These are phyloP conservation scores for Mantis religiosa DNA, from an alignment of 2,888 invertebrate genomes.

Conservation along the genomic window DNA sequence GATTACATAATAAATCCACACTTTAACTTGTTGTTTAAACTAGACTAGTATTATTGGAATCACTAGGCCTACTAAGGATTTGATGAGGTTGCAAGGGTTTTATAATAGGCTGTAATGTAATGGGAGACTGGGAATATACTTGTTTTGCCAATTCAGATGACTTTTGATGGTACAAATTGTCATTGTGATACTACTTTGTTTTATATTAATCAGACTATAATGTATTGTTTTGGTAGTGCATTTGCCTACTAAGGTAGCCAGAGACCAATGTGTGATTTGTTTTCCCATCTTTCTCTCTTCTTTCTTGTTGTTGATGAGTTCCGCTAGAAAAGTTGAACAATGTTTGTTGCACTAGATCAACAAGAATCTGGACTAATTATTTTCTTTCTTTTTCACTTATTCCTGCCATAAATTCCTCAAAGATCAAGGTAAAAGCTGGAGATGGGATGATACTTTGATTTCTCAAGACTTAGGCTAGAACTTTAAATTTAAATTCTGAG, in stretches of 20 bases:
- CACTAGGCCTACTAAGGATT: slow-evolving; percentile 23
- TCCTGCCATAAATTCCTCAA: not conserved
- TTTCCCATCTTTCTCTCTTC: slow-evolving; percentile 6
- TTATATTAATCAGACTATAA: slow-evolving; percentile 30
- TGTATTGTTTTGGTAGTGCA: slow-evolving; percentile 31
- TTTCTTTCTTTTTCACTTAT: slow-evolving; percentile 22
- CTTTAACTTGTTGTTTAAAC: slow-evolving; percentile 28
- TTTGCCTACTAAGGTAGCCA: slow-evolving; percentile 28
- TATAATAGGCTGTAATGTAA: slow-evolving; percentile 29
- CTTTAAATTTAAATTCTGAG: not conserved
- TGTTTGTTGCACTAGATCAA: slow-evolving; percentile 29
- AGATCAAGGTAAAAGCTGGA: not conserved
- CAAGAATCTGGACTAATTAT: slow-evolving; percentile 21
- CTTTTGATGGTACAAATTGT: slow-evolving; percentile 33
- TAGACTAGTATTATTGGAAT: slow-evolving; percentile 25
- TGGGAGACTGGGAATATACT: slow-evolving; percentile 27
- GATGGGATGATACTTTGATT: not conserved
- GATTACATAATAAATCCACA: slow-evolving; percentile 25
- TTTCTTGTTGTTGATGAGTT: slow-evolving; percentile 23
- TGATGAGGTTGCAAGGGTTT: slow-evolving; percentile 26
- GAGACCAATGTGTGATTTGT: slow-evolving; percentile 29
- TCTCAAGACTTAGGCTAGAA: not conserved
- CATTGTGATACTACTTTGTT: slow-evolving; percentile 34
- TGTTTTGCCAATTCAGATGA: slow-evolving; percentile 32
- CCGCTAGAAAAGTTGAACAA: slow-evolving; percentile 24